Conservation (phyloP, 2,797 vertebrate species). For the Eulemur coronatus region DNA sequence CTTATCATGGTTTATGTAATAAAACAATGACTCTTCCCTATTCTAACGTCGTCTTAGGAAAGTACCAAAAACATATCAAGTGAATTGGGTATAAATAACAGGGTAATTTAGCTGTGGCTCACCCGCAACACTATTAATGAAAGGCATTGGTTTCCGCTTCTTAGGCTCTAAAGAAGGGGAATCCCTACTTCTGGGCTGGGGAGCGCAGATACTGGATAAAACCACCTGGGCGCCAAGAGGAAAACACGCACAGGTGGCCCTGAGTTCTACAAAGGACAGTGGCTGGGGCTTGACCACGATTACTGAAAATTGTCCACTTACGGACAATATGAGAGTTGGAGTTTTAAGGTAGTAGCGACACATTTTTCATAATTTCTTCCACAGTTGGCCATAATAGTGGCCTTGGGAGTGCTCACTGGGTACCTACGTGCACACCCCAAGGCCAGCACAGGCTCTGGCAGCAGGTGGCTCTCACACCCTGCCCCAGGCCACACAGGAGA, state of each 20-base stretch:
- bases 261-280: background rate
- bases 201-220: background rate
- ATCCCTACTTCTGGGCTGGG: background rate
- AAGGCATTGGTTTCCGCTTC: background rate
- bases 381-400: background rate
- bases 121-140: background rate
- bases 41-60: background rate
- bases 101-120: background rate
- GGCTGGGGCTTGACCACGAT: background rate
- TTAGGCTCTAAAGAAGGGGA: background rate
- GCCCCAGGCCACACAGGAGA: background rate
- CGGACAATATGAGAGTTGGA: background rate
- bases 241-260: background rate
- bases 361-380: background rate
- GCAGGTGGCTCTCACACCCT: background rate
- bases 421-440: background rate
- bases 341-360: background rate
- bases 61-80: background rate
- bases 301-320: background rate
- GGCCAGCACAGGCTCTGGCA: background rate
- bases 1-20: background rate
- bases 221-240: background rate
- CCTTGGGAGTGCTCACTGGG: background rate
- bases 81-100: background rate
- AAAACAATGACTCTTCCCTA: background rate